These are phyloP conservation scores for Zoanthus gigantus DNA, from an alignment of 92 coral and sea anemone species.

Conservation along the genomic window DNA sequence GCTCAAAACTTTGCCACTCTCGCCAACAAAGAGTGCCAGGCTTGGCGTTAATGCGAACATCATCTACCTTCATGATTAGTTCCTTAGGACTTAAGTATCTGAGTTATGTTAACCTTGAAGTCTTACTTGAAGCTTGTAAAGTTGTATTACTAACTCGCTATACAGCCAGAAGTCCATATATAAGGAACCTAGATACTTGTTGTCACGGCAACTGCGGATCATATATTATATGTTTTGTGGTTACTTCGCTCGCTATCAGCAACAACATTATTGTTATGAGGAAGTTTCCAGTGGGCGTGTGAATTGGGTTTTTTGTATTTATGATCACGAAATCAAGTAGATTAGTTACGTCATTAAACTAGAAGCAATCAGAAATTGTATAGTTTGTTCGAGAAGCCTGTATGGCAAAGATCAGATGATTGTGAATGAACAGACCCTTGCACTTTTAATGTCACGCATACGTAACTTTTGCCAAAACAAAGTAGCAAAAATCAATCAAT, in stretches of 20 bases:
- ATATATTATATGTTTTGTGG: neutral
- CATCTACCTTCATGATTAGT: slow-evolving; percentile 10
- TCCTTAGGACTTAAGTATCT: neutral
- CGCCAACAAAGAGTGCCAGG: neutral
- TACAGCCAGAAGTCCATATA: neutral
- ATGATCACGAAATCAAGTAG: neutral
- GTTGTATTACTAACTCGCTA: neutral
- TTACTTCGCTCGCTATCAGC: neutral
- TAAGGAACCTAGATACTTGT: neutral
- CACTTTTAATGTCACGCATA: no score
- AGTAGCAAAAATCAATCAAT: no score
- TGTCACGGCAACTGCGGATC: neutral
- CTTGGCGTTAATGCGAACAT: neutral
- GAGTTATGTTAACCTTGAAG: neutral
- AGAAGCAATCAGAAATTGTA: no score
- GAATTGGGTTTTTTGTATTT: neutral
- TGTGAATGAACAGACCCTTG: no score
- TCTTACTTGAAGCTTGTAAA: no score
- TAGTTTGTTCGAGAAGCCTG: no score
- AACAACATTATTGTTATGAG: neutral
- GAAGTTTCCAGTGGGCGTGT: neutral
- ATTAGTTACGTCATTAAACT: no score
- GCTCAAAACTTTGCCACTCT: slow-evolving; percentile 39
- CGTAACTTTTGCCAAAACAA: no score
- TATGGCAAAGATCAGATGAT: no score